A percentile compares a stretch with the other conserved stretches of the same genome.
These are phyloP conservation scores for Lipophrys pholis DNA, from an alignment of 2,113 vertebrate species.

Conservation along the genomic window DNA sequence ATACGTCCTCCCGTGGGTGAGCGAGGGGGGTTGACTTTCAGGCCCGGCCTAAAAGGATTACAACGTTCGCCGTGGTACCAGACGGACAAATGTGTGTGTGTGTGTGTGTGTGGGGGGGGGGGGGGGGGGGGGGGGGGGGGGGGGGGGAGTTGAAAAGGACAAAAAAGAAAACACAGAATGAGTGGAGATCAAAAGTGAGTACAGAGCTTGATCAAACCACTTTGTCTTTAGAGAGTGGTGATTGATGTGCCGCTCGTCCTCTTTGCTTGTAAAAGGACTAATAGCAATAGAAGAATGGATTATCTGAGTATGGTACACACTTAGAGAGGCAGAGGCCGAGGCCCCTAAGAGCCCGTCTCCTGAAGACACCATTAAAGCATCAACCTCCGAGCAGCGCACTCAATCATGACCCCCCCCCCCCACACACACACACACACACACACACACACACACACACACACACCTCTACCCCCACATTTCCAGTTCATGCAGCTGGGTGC, in stretches of 20 bases:
- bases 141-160: constrained; percentile 23
- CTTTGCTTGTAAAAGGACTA: constrained; percentile 65
- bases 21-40: constrained; percentile 70
- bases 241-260: constrained; percentile 72
- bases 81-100: constrained; percentile 33
- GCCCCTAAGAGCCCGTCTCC: constrained; percentile 63
- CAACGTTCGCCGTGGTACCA: constrained; percentile 16
- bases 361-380: constrained; percentile 66
- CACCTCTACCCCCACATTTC: too few species aligned
- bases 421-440: too few species aligned
- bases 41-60: constrained; percentile 74
- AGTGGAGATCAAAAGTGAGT: constrained; percentile 64
- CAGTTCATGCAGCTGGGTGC: constrained; percentile 59
- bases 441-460: too few species aligned
- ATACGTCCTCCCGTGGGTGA: constrained; percentile 55
- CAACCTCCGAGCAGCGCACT: constrained; percentile 60
- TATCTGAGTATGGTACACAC: constrained; percentile 65
- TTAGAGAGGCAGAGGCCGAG: constrained; percentile 57
- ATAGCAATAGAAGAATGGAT: constrained; percentile 68
- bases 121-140: constrained; percentile 9
- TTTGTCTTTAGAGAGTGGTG: constrained; percentile 58
- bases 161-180: constrained; percentile 25
- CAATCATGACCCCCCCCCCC: too few species aligned
- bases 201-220: constrained; percentile 60
- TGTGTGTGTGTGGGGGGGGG: too few species aligned